Percentiles rank a stretch among this genome's conserved stretches.
These are phyloP conservation scores for Drosophila helvetica DNA, from an alignment of 2,888 invertebrate genomes.

Conservation along the genomic window DNA sequence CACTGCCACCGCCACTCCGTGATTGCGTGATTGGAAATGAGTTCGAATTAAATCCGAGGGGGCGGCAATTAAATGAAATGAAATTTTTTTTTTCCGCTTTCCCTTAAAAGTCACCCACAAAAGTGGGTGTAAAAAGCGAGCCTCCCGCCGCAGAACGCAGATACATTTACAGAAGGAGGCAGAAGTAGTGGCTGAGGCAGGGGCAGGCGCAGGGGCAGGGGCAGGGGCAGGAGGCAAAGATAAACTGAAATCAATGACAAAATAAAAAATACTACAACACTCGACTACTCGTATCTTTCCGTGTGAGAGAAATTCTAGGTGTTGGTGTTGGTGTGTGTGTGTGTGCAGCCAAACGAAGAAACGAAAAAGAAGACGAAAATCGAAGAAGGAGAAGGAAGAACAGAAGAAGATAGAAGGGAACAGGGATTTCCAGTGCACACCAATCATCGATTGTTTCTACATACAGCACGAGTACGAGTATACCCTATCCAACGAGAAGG, in stretches of 20 bases:
- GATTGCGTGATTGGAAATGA: conserved; percentile 59
- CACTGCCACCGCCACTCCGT: conserved; percentile 1
- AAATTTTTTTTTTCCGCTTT: conserved; percentile 22
- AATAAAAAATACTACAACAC: conserved; percentile 27
- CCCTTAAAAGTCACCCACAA: conserved; percentile 34
- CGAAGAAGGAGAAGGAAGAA: not conserved
- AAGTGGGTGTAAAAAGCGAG: conserved; percentile 29
- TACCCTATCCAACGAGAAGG: not conserved
- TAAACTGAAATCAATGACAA: conserved; percentile 60
- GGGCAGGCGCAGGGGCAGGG: too few relatives aligned
- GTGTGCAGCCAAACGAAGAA: conserved; percentile 28
- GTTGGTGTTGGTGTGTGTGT: not conserved
- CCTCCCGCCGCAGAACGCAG: conserved; percentile 8
- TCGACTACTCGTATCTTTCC: conserved; percentile 5
- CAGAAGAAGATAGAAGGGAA: not conserved
- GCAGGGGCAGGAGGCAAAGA: conserved; percentile 14
- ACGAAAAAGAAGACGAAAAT: not conserved
- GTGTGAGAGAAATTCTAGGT: not conserved
- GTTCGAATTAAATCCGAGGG: conserved; percentile 55
- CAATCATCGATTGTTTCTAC: not conserved
- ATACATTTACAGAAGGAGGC: not conserved
- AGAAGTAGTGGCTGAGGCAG: too few relatives aligned
- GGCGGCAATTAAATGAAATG: conserved; percentile 62
- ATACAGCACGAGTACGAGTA: not conserved
- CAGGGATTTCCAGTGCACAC: not conserved